phyloP scores from a whole-genome alignment of 1,140 invertebrate genomes.

The Intoshia linei region DNA sequence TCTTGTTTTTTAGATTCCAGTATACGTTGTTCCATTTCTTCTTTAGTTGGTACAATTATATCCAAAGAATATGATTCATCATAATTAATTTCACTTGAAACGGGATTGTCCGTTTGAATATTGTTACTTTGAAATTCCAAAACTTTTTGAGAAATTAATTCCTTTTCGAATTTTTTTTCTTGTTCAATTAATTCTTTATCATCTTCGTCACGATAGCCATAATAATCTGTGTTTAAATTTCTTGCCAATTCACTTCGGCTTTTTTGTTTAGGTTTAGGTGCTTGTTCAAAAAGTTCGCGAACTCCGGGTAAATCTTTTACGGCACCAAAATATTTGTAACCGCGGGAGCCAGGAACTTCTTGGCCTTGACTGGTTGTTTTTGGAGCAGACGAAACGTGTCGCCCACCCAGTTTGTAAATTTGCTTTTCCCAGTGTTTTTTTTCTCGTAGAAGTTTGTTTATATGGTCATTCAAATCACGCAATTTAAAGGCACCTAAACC shows the following conservation, averaged over 20 bases:
- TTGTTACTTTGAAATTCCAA: too few species aligned
- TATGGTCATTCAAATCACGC: conserved; percentile 89
- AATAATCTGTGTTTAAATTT: conserved; percentile 86
- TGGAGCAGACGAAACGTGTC: too few species aligned
- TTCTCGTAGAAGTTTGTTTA: conserved; percentile 75
- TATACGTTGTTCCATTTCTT: too few species aligned
- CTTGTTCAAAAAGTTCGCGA: conserved; percentile 55
- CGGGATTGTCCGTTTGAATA: too few species aligned
- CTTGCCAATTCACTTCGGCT: conserved; percentile 81
- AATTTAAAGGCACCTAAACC: conserved; percentile 88
- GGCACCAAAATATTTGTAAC: conserved; percentile 91
- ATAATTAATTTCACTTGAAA: too few species aligned
- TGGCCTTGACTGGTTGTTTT: too few species aligned
- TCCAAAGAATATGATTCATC: too few species aligned
- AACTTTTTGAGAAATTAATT: too few species aligned
- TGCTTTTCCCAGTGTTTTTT: conserved; percentile 78
- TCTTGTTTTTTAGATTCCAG: too few species aligned
- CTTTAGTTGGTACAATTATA: too few species aligned
- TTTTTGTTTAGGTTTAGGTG: conserved; percentile 48
- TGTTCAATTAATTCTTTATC: conserved; percentile 64
- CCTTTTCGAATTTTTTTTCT: conserved; percentile 42
- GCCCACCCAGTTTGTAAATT: conserved; percentile 67
- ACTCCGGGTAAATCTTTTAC: conserved; percentile 91
- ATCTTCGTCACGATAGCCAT: conserved; percentile 87
- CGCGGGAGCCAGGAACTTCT: conserved; percentile 79